These are phyloP conservation scores for Eueremaeus valkanovi DNA, from an alignment of 2,888 invertebrate genomes.

Conservation along the genomic window DNA sequence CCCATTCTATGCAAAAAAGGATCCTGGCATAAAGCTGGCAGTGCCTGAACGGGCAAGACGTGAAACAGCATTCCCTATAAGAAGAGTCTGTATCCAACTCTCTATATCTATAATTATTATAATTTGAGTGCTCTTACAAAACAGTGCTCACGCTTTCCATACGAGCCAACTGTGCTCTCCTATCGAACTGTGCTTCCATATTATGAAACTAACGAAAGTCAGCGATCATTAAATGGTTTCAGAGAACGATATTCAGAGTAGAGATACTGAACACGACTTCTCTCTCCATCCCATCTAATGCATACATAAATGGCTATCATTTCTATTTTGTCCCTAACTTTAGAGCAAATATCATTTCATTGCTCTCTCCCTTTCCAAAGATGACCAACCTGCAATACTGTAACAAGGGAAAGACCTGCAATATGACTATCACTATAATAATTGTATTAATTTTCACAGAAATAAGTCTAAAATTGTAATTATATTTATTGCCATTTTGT, in stretches of 20 bases:
- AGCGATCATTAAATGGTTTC: conserved; percentile 16
- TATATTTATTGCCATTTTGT: too few species aligned
- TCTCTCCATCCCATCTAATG: neutral
- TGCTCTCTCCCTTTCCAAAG: conserved; percentile 1
- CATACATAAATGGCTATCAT: neutral
- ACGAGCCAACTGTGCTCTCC: neutral
- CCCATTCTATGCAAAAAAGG: neutral
- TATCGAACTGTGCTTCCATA: conserved; percentile 19
- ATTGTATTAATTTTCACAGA: too few species aligned
- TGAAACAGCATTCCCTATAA: neutral
- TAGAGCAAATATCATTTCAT: neutral
- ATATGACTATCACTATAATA: too few species aligned
- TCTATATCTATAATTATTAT: conserved; percentile 37
- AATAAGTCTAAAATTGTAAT: too few species aligned
- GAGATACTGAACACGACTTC: conserved; percentile 31
- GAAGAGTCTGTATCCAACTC: neutral
- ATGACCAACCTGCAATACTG: too few species aligned
- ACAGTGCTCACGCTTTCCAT: conserved; percentile 32
- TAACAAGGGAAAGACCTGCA: too few species aligned
- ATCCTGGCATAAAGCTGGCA: neutral
- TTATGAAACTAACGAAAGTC: conserved; percentile 17
- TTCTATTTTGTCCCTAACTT: neutral
- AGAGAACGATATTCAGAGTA: conserved; percentile 7
- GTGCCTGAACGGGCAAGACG: neutral
- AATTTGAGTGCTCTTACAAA: conserved; percentile 23